phyloP scores from a whole-genome alignment of 2,797 vertebrate genomes.

The Hirundo rustica region DNA sequence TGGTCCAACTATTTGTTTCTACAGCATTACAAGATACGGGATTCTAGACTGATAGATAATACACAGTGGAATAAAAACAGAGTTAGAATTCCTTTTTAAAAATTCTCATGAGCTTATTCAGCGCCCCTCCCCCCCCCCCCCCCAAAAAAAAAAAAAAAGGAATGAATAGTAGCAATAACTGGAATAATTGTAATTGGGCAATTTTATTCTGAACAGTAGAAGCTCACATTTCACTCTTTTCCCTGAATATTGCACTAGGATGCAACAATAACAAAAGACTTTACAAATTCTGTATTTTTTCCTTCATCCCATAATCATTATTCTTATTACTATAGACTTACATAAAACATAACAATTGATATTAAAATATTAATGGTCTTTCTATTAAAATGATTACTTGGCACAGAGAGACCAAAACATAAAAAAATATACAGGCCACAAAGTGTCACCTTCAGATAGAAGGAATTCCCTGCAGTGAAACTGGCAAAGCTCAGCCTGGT shows the following conservation, averaged over 20 bases:
- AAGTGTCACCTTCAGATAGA: constrained; percentile 56
- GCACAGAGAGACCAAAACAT: background rate
- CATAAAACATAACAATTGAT: background rate
- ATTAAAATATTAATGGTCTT: background rate
- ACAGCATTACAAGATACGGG: background rate
- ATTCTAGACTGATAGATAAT: background rate
- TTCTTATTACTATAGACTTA: background rate
- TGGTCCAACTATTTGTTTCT: background rate
- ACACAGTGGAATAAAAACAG: background rate
- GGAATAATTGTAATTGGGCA: background rate
- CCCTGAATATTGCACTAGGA: background rate
- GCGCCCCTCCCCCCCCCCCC: too few relatives aligned
- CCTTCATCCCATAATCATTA: background rate
- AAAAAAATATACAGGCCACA: constrained; percentile 7
- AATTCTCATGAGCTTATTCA: background rate
- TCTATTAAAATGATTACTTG: background rate
- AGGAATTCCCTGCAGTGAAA: constrained; percentile 51
- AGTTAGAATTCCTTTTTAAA: background rate
- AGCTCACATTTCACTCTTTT: background rate
- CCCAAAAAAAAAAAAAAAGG: background rate
- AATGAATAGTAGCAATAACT: background rate
- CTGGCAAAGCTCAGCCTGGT: constrained; percentile 23
- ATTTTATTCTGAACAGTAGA: background rate
- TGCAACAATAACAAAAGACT: background rate
- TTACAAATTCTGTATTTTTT: background rate